These are phyloP conservation scores for Drosophila lini DNA, from an alignment of 1,140 invertebrate genomes.

Conservation along the genomic window DNA sequence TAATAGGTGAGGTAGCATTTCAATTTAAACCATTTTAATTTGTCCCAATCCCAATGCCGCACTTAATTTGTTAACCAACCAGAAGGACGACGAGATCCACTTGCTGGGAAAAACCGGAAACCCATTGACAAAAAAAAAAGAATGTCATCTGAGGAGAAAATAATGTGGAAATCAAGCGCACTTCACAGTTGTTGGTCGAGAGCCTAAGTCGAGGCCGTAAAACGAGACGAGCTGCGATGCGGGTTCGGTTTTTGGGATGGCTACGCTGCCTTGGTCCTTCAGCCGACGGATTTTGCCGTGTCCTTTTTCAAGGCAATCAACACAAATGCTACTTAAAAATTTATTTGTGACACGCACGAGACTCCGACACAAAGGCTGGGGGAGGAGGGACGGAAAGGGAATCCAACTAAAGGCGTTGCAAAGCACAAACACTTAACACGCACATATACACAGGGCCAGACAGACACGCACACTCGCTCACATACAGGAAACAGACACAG, in stretches of 20 bases:
- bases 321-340: conserved; percentile 83
- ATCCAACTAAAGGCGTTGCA: conserved; percentile 54
- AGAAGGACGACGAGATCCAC: conserved; percentile 61
- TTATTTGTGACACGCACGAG: conserved; percentile 79
- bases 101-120: conserved; percentile 47
- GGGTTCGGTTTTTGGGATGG: conserved; percentile 18
- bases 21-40: conserved; percentile 45
- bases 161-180: conserved; percentile 67
- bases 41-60: conserved; percentile 26
- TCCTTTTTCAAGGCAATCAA: conserved; percentile 82
- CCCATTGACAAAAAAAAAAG: conserved; percentile 6
- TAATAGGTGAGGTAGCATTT: conserved; percentile 10
- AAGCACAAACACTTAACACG: conserved; percentile 69
- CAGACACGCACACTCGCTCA: conserved; percentile 19
- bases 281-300: conserved; percentile 46
- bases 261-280: conserved; percentile 32
- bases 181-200: conserved; percentile 46
- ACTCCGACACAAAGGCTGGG: conserved; percentile 39
- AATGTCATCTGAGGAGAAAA: conserved; percentile 30
- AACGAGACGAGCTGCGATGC: conserved; percentile 28
- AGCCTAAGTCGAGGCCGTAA: conserved; percentile 42
- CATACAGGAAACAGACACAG: conserved; percentile 19
- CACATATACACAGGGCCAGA: conserved; percentile 11
- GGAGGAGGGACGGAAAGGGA: background rate
- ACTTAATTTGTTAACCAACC: conserved; percentile 74